phyloP scores from a whole-genome alignment of 1,140 invertebrate species.

The Zophobas atratus region DNA sequence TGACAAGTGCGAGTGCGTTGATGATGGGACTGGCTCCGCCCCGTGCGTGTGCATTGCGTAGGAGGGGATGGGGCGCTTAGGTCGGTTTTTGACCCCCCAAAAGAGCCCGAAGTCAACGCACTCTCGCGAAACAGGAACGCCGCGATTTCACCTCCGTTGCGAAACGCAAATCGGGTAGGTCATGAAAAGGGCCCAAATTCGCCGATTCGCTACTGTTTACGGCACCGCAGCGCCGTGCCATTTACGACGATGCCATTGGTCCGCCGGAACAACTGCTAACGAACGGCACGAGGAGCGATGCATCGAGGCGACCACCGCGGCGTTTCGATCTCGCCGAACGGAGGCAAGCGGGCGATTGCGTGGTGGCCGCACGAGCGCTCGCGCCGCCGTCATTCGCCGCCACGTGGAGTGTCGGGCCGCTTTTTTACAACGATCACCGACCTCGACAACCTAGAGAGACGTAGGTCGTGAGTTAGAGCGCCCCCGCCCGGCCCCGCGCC shows the following conservation, averaged over 20 bases:
- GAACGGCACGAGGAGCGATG: conserved; percentile 59
- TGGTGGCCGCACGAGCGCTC: conserved; percentile 58
- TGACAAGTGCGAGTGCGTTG: conserved; percentile 55
- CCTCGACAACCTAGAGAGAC: conserved; percentile 68
- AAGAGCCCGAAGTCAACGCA: conserved; percentile 50
- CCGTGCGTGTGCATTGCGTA: conserved; percentile 63
- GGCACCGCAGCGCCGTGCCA: conserved; percentile 8
- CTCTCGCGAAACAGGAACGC: conserved; percentile 11
- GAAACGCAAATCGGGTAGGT: conserved; percentile 44
- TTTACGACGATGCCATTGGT: conserved; percentile 8
- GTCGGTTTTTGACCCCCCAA: conserved; percentile 65
- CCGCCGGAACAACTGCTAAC: conserved; percentile 26
- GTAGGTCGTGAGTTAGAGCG: conserved; percentile 64
- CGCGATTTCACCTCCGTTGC: background rate
- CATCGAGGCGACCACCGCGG: conserved; percentile 62
- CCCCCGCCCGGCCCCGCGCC: conserved; percentile 33
- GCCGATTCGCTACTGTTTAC: conserved; percentile 9
- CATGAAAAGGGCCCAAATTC: conserved; percentile 1
- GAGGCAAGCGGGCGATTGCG: conserved; percentile 51
- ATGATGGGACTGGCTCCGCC: conserved; percentile 59
- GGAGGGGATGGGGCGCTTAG: conserved; percentile 54
- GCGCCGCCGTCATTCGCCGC: conserved; percentile 67
- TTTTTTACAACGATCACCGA: conserved; percentile 68
- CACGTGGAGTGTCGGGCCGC: conserved; percentile 65
- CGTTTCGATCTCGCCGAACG: conserved; percentile 50